Conservation (phyloP, 2,888 invertebrate species). For the Diarsia brunnea region DNA sequence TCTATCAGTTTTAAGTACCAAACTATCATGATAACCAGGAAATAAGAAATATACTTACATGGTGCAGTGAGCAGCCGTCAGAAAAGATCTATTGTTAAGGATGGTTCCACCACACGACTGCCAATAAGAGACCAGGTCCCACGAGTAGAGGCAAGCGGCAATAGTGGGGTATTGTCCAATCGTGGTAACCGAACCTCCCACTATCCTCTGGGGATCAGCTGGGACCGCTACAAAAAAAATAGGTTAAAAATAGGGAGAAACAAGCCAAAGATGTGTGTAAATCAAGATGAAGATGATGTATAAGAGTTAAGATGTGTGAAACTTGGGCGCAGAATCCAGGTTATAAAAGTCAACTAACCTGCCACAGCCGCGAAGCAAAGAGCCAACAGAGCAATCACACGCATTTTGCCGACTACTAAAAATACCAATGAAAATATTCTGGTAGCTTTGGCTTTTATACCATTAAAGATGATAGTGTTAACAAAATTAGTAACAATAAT, state of each 20-base stretch:
- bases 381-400: slow-evolving; percentile 25
- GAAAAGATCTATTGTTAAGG: slow-evolving; percentile 70
- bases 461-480: slow-evolving; percentile 3
- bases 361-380: slow-evolving; percentile 70
- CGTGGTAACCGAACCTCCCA: slow-evolving; percentile 70
- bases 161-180: slow-evolving; percentile 68
- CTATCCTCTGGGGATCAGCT: slow-evolving; percentile 65
- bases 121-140: slow-evolving; percentile 38
- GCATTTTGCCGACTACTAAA: slow-evolving; percentile 20
- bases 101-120: slow-evolving; percentile 71
- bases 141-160: slow-evolving; percentile 59
- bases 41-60: slow-evolving; percentile 57
- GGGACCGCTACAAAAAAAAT: slow-evolving; percentile 60
- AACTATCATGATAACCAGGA: background rate
- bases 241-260: background rate
- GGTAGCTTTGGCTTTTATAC: slow-evolving; percentile 19
- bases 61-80: slow-evolving; percentile 75
- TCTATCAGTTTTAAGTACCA: background rate
- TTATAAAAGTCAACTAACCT: slow-evolving; percentile 68
- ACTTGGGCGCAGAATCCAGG: background rate
- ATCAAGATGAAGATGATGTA: background rate
- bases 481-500: background rate
- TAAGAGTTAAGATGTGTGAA: too few relatives aligned
- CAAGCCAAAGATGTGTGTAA: background rate
- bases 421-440: background rate